Evolutionary conservation across 1,140 invertebrate species (phyloP), one percentile per base, ranked within the genome.

Genomic region (Bombyx mori): DNA sequence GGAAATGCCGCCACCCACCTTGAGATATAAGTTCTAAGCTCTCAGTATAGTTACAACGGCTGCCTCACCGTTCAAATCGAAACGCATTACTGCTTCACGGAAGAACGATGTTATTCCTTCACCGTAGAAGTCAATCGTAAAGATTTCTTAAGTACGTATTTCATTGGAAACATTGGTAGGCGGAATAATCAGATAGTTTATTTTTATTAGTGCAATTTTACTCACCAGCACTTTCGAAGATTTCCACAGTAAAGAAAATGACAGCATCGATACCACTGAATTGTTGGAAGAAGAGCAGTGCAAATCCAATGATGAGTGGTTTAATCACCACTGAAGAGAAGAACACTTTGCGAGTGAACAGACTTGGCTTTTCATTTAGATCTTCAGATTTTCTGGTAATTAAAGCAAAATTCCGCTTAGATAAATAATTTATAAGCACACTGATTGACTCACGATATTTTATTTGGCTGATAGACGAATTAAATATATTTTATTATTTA

Each of bases 201-300:
- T 35, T 35, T 35, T 35, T 35, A 35, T 35, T 35, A 5, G 4
- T 35, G 4, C 26, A 35, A 52, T 9, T 1, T 56, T 12, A 60
- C 4, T 91, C 71, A 59, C 75, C 68, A 59, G 88, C 87, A 52
- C 66, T 86, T 62, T 86, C 65, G 69, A 93, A 93, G 49, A 93
- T 92, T 42, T 88, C 83, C 6, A 91, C 91, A 0, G 92, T 92
- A 82, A 93, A 93, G 76, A 93, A 93, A 56, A 93, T 90, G 10
- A 93, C 89, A 26, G 91, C 91, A 66, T 93, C 92, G 45, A 92
- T 92, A 44, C 92, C 93, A 62, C 89, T 91, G 57, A 92, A 86
- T 73, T 93, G 92, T 73, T 93, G 92, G 77, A 93, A 90, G 62
- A 90, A 78, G 59, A 93, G 87, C 44, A 93, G 73, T 0, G 70